Percentiles rank a stretch among this genome's conserved stretches.
These are phyloP conservation scores for Henricia sp. DNA, from an alignment of 53 echinoderm and acorn worm species.

Conservation along the genomic window DNA sequence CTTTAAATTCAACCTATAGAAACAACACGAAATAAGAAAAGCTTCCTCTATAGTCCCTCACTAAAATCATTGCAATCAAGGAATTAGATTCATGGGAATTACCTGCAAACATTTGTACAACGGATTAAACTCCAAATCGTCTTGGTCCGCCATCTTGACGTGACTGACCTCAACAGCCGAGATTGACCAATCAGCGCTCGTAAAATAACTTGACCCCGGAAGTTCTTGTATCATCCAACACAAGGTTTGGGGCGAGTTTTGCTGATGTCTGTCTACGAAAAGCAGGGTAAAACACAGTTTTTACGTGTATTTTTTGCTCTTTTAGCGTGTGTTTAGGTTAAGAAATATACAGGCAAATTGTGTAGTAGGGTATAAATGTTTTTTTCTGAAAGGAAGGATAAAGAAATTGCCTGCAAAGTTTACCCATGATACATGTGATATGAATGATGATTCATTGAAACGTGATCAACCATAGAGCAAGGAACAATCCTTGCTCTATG, in stretches of 20 bases:
- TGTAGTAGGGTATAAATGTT: no score
- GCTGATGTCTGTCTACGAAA: constrained; percentile 5
- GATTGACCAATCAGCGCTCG: constrained; percentile 34
- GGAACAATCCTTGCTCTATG: no score
- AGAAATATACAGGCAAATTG: not conserved
- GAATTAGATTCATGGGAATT: not conserved
- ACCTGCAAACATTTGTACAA: constrained; percentile 93
- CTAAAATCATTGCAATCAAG: not conserved
- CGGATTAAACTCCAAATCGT: constrained; percentile 91
- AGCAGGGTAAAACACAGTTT: constrained; percentile 38
- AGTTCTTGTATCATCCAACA: constrained; percentile 19
- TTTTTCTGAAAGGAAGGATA: no score
- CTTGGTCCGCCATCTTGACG: constrained; percentile 77
- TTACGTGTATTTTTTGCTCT: not conserved
- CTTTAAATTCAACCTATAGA: no score
- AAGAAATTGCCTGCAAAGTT: no score
- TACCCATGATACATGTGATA: no score
- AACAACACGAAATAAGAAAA: no score
- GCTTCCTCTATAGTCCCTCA: no score
- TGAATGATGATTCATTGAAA: no score
- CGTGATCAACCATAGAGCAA: no score
- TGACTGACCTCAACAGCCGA: constrained; percentile 1
- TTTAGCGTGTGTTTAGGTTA: not conserved
- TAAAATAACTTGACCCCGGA: constrained; percentile 36
- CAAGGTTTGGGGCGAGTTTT: not conserved